These are phyloP conservation scores for Stratiomys singularior DNA, from an alignment of 2,888 invertebrate species.

Conservation along the genomic window DNA sequence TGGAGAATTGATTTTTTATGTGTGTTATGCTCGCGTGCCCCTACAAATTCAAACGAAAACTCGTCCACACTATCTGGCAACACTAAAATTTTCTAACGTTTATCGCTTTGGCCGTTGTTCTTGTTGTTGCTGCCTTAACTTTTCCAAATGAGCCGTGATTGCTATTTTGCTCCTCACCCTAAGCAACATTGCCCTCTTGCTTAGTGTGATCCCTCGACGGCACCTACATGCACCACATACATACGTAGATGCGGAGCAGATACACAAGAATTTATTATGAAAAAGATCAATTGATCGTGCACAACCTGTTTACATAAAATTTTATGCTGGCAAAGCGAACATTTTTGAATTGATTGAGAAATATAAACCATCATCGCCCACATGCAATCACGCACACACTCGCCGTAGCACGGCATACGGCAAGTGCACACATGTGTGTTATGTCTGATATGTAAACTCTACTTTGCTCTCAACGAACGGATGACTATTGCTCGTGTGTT, in stretches of 20 bases:
- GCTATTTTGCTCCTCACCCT: constrained; percentile 7
- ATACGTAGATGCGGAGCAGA: not conserved
- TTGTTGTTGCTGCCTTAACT: not conserved
- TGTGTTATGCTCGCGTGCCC: no score
- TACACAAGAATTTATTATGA: constrained; percentile 19
- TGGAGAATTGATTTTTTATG: no score
- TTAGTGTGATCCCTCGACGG: not conserved
- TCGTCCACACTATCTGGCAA: not conserved
- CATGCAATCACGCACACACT: not conserved
- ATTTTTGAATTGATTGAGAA: constrained; percentile 40
- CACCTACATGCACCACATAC: not conserved
- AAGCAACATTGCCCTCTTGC: not conserved
- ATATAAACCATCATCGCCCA: constrained; percentile 34
- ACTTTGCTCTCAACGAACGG: not conserved
- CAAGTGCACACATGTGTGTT: not conserved
- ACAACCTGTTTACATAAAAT: constrained; percentile 43
- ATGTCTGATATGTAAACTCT: no score
- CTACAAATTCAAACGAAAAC: no score
- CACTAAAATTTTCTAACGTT: not conserved
- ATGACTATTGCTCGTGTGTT: not conserved
- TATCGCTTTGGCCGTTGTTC: not conserved
- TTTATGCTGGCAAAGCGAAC: constrained; percentile 35
- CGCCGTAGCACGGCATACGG: not conserved
- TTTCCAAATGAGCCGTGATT: not conserved
- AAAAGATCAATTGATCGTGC: constrained; percentile 42